Conservation (phyloP, 2,797 vertebrate genomes). For the Zenarchopterus dispar region DNA sequence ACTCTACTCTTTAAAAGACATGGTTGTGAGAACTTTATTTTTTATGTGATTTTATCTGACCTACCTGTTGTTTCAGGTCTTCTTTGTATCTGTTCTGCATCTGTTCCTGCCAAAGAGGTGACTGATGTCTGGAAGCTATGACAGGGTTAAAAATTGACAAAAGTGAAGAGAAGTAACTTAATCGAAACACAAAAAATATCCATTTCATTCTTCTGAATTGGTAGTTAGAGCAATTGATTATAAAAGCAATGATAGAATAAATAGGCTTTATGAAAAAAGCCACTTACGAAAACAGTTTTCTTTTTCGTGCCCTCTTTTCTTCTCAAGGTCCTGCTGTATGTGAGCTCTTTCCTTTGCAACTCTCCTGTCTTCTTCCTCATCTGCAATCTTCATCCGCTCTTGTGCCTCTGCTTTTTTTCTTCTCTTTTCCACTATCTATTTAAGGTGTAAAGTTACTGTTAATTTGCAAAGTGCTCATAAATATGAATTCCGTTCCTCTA, state of each 20-base stretch:
- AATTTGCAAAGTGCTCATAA: not conserved
- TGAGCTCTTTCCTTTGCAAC: slow-evolving; percentile 84
- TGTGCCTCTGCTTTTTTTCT: slow-evolving; percentile 80
- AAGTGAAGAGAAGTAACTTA: slow-evolving; percentile 1
- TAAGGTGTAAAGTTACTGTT: not conserved
- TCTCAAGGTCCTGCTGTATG: slow-evolving; percentile 87
- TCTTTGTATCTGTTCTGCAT: slow-evolving; percentile 87
- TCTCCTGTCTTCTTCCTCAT: slow-evolving; percentile 87
- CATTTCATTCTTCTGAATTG: too few relatives aligned
- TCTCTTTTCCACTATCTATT: slow-evolving; percentile 87
- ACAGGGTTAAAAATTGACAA: not conserved
- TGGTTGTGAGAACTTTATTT: slow-evolving; percentile 6
- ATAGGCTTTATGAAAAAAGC: too few relatives aligned
- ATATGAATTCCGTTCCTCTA: too few relatives aligned
- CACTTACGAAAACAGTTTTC: too few relatives aligned
- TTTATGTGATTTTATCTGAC: slow-evolving; percentile 20
- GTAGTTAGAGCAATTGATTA: too few relatives aligned
- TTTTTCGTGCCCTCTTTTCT: slow-evolving; percentile 80
- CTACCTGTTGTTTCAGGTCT: slow-evolving; percentile 89
- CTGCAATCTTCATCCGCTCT: slow-evolving; percentile 81
- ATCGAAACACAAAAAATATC: slow-evolving; percentile 21
- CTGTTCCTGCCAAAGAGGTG: slow-evolving; percentile 78
- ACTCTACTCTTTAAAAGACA: not conserved
- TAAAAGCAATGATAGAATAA: too few relatives aligned
- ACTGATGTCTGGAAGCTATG: slow-evolving; percentile 76